A percentile compares a stretch with the other conserved stretches of the same genome.
Evolutionary conservation across 2,797 vertebrate species (phyloP).

Genomic region (Sebastes taczanowskii): DNA sequence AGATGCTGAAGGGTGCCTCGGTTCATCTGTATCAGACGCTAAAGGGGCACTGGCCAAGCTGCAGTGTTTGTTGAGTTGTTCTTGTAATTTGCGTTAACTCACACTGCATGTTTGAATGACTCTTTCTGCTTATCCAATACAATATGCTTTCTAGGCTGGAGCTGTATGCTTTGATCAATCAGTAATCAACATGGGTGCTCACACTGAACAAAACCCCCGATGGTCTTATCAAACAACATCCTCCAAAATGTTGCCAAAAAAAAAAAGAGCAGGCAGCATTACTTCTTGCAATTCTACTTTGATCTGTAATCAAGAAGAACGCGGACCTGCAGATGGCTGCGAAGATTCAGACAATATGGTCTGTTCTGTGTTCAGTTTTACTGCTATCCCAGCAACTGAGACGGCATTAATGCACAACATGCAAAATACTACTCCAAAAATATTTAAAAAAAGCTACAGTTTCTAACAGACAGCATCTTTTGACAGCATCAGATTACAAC

Average conservation of each 20-base stretch:
- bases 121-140: not conserved
- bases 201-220: not conserved
- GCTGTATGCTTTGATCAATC: not conserved
- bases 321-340: not conserved
- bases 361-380: not conserved
- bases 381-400: not conserved
- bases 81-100: not conserved
- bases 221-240: not conserved
- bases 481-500: not conserved
- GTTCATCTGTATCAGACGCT: not conserved
- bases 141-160: not conserved
- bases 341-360: not conserved
- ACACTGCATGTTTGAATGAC: not conserved
- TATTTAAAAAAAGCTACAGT: not conserved
- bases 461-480: not conserved
- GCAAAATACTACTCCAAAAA: not conserved
- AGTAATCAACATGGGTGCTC: not conserved
- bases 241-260: not conserved
- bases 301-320: not conserved
- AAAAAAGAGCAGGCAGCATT: not conserved
- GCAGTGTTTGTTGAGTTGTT: not conserved
- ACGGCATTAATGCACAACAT: not conserved
- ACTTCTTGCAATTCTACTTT: not conserved
- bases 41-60: not conserved
- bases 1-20: not conserved